Evolutionary conservation across 1,140 invertebrate species (phyloP).

Genomic region (Druon quercuslanigerum): DNA sequence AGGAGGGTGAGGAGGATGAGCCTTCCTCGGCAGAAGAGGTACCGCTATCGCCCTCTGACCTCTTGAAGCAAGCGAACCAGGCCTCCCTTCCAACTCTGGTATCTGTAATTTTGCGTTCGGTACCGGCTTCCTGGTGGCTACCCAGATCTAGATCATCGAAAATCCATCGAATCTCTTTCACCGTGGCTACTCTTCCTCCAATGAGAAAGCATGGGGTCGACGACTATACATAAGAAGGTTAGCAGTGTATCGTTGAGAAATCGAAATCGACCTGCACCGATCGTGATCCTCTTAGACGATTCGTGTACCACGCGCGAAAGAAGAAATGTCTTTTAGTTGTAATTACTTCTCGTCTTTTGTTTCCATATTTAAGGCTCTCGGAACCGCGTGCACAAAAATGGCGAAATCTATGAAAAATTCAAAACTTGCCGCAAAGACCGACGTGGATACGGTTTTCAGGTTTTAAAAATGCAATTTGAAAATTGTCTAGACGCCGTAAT

Average conservation of each 20-base stretch:
- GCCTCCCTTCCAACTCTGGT: slow-evolving; percentile 63
- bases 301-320: slow-evolving; percentile 1
- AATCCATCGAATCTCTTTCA: slow-evolving; percentile 50
- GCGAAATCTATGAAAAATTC: too few species aligned
- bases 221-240: background rate
- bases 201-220: slow-evolving; percentile 7
- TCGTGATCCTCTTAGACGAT: slow-evolving; percentile 6
- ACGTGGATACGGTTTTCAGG: too few species aligned
- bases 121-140: slow-evolving; percentile 69
- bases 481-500: too few species aligned
- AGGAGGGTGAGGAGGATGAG: slow-evolving; percentile 60
- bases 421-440: too few species aligned
- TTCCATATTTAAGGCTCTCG: background rate
- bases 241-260: slow-evolving; percentile 9
- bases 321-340: background rate
- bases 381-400: too few species aligned
- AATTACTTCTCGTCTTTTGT: background rate
- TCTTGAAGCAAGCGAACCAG: slow-evolving; percentile 64
- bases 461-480: too few species aligned
- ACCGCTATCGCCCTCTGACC: slow-evolving; percentile 75
- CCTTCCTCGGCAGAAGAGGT: slow-evolving; percentile 65
- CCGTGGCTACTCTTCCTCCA: slow-evolving; percentile 7
- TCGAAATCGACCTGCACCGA: slow-evolving; percentile 4
- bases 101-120: slow-evolving; percentile 70
- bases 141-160: slow-evolving; percentile 66